phyloP scores from a whole-genome alignment of 1,140 invertebrate species.

The Phortica variegata region DNA sequence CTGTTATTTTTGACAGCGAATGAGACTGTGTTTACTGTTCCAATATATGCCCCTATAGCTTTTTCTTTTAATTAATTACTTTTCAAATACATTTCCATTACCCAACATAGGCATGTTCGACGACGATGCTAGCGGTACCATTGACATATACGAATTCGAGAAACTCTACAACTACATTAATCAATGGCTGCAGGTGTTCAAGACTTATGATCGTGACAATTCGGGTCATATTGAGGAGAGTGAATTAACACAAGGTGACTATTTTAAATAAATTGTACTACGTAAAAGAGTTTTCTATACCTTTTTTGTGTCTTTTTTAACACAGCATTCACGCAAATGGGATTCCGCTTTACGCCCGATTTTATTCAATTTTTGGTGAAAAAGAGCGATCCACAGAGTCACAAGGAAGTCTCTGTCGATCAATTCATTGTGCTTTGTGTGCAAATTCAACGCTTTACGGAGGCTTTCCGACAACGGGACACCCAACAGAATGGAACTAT shows the following conservation, averaged over 20 bases:
- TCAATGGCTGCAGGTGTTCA: slow-evolving; percentile 81
- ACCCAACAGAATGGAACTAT: slow-evolving; percentile 74
- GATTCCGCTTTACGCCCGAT: slow-evolving; percentile 78
- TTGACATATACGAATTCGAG: slow-evolving; percentile 83
- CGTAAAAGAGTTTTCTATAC: too few relatives aligned
- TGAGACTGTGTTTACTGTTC: too few relatives aligned
- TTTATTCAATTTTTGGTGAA: slow-evolving; percentile 74
- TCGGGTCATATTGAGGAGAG: slow-evolving; percentile 80
- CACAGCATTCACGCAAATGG: slow-evolving; percentile 82
- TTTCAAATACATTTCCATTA: slow-evolving; percentile 4
- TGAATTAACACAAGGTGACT: slow-evolving; percentile 73
- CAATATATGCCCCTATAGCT: too few relatives aligned
- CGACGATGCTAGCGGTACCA: slow-evolving; percentile 79
- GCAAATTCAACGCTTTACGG: slow-evolving; percentile 82
- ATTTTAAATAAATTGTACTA: background rate
- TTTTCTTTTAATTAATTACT: background rate
- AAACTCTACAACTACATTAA: slow-evolving; percentile 87
- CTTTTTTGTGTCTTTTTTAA: slow-evolving; percentile 28
- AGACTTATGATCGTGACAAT: slow-evolving; percentile 77
- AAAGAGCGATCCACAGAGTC: slow-evolving; percentile 66
- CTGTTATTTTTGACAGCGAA: too few relatives aligned
- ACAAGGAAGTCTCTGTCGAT: slow-evolving; percentile 75
- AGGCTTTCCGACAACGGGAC: slow-evolving; percentile 77
- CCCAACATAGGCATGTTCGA: slow-evolving; percentile 80
- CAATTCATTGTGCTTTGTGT: slow-evolving; percentile 86